Percentiles rank a stretch among this genome's conserved stretches.
phyloP scores from a whole-genome alignment of 2,888 invertebrate genomes.

The Cantharis rufa region DNA sequence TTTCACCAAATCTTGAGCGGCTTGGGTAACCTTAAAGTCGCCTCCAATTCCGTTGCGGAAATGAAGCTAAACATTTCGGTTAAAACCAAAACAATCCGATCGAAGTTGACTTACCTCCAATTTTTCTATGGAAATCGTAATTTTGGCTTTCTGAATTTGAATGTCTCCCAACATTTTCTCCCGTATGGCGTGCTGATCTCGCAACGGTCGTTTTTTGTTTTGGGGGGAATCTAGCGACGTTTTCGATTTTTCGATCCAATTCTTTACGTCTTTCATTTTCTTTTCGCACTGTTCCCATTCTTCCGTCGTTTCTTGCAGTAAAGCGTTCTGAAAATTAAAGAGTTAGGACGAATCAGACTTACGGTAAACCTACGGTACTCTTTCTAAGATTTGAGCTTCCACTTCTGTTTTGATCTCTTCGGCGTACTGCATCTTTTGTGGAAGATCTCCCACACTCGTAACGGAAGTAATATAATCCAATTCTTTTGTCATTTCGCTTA shows the following conservation, averaged over 20 bases:
- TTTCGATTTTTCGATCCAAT: constrained; percentile 87
- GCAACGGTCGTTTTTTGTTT: constrained; percentile 82
- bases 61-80: constrained; percentile 67
- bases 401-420: constrained; percentile 86
- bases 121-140: constrained; percentile 87
- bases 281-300: constrained; percentile 97
- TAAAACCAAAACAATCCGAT: not conserved
- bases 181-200: constrained; percentile 83
- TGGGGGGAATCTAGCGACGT: constrained; percentile 78
- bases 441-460: constrained; percentile 83
- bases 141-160: constrained; percentile 87
- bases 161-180: constrained; percentile 88
- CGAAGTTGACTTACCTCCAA: constrained; percentile 68
- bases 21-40: constrained; percentile 73
- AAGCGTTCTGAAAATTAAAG: constrained; percentile 70
- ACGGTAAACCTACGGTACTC: constrained; percentile 62
- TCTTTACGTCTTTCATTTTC: constrained; percentile 86
- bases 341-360: constrained; percentile 9
- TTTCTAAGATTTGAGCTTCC: constrained; percentile 82
- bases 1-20: constrained; percentile 69
- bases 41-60: constrained; percentile 85
- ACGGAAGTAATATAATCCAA: constrained; percentile 82
- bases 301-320: constrained; percentile 88
- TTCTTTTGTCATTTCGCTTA: constrained; percentile 91
- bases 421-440: constrained; percentile 81